Base-by-base conservation (phyloP, 2,888 invertebrate species). In the Augochlorella aurata region DNA sequence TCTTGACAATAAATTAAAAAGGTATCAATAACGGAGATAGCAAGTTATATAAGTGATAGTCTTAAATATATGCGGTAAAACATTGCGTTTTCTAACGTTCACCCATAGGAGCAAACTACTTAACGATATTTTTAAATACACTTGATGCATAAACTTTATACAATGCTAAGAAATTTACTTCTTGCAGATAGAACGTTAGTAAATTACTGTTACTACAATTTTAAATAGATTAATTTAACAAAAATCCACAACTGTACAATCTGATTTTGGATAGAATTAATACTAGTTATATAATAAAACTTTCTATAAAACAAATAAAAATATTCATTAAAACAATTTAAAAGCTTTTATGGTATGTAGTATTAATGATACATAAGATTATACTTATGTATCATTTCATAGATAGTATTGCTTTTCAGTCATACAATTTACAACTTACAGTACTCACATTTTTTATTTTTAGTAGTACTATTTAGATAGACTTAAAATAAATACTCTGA, bases 371-470 rank as follows among this genome's bases (percentile, higher is more conserved):
- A 82, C 44, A 82, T 70, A 74, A 18, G 7, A 70, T 71, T 61
- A 69, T 67, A 45, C 29, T 61, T 77, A 67, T 29, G 65, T 63
- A 69, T 52, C 45, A 71, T 82, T 82, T 74, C 21, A 38, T 70
- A 69, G 65, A 78, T 83, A 83, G 54, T 79, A 83, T 83, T 83
- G 83, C 83, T 83, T 83, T 54, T 79, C 70, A 54, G 50, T 73
- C 75, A 71, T 44, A 76, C 61, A 50, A 58, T 73, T 78, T 54
- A 63, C 70, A 70, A 70, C 52, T 73, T 16, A 68, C 44, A 38
- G 65, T 73, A 75, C 50, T 70, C 58, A 49, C 7, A n/a, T 29
- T 70, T 69, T 50, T 58, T 44, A 61, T 58, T 72, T 45, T 50
- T 45, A 75, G 58, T 74, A 79, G 83, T 83, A 83, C 49, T 79